A percentile compares a stretch with the other conserved stretches of the same genome.
Evolutionary conservation across 2,888 invertebrate genomes (phyloP).

Genomic region (Pterostichus madidus): DNA sequence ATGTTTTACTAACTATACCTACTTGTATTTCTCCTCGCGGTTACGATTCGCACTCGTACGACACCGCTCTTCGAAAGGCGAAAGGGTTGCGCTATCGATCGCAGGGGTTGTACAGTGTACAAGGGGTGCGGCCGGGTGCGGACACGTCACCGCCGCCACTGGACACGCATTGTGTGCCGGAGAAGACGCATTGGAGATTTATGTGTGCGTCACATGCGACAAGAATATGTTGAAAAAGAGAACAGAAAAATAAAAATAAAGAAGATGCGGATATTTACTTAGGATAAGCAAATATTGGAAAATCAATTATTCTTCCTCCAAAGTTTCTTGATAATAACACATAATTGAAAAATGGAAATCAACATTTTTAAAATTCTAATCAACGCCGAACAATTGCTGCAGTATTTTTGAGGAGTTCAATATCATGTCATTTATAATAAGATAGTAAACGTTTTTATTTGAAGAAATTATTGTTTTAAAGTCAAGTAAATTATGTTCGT

Average conservation of each 20-base stretch:
- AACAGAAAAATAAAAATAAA: not conserved
- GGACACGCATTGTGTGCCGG: slow-evolving; percentile 39
- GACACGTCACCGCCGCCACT: slow-evolving; percentile 40
- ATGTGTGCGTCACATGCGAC: not conserved
- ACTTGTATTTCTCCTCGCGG: not conserved
- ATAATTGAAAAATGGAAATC: no score
- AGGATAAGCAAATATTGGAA: not conserved
- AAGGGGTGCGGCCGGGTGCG: slow-evolving; percentile 15
- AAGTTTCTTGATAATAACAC: no score
- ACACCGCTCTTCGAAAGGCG: slow-evolving; percentile 10
- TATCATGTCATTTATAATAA: no score
- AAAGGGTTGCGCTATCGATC: slow-evolving; percentile 50
- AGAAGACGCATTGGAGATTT: slow-evolving; percentile 19
- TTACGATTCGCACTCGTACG: not conserved
- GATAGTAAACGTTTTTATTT: no score
- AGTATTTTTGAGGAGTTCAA: no score
- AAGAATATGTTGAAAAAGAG: not conserved
- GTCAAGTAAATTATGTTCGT: no score
- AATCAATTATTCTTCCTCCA: not conserved
- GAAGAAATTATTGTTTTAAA: no score
- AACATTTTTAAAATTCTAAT: no score
- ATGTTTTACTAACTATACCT: no score
- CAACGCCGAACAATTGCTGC: no score
- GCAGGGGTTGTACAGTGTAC: not conserved
- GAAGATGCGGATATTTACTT: not conserved